phyloP scores from a whole-genome alignment of 92 coral and sea anemone genomes.

The Muricea muricata region DNA sequence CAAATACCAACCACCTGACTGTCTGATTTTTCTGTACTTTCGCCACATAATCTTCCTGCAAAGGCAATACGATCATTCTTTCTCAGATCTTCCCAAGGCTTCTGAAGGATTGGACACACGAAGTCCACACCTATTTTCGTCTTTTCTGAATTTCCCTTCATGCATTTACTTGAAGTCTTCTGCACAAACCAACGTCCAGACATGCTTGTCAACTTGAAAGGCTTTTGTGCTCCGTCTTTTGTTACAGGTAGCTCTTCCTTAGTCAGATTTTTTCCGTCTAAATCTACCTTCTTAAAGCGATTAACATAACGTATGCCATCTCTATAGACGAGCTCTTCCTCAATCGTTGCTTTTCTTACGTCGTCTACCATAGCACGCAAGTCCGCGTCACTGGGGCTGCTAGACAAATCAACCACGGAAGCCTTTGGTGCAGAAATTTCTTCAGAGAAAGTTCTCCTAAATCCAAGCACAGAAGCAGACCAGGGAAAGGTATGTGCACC shows the following conservation, averaged over 20 bases:
- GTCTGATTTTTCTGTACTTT: too few relatives aligned
- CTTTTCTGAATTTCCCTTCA: conserved; percentile 2
- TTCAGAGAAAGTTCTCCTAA: conserved; percentile 20
- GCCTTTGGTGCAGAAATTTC: conserved; percentile 1
- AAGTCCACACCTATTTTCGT: conserved; percentile 37
- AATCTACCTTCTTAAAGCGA: conserved; percentile 51
- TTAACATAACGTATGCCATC: conserved; percentile 68
- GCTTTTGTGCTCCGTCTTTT: neutral
- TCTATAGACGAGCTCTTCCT: conserved; percentile 71
- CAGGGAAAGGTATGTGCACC: conserved; percentile 25
- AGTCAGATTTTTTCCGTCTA: neutral
- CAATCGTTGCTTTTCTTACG: conserved; percentile 26
- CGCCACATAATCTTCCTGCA: neutral
- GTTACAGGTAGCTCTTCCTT: neutral
- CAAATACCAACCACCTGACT: neutral
- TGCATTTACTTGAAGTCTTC: conserved; percentile 9
- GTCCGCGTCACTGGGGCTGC: conserved; percentile 33
- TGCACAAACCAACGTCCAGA: conserved; percentile 27
- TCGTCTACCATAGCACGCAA: conserved; percentile 50
- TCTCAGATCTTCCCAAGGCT: neutral
- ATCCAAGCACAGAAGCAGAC: conserved; percentile 43
- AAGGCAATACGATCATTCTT: neutral
- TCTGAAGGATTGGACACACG: neutral
- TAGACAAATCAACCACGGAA: neutral
- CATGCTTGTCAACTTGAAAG: conserved; percentile 38